Evolutionary conservation across 2,113 vertebrate species (phyloP), one percentile per base, ranked within the genome.

Genomic region (Otis tarda): DNA sequence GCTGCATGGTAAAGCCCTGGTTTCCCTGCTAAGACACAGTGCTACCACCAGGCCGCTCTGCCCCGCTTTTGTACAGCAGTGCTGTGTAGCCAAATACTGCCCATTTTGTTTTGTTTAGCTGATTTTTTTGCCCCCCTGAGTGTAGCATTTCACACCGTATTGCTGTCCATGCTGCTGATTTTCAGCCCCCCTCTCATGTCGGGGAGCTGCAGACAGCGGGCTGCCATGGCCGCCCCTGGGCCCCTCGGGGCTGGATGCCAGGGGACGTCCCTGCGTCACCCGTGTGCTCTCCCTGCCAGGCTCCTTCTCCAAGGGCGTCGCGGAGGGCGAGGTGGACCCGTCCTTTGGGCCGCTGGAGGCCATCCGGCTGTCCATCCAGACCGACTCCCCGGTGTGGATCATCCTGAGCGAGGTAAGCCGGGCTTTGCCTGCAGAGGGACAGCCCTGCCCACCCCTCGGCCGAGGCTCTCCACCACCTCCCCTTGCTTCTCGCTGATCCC

Each of bases 381-480:
- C 98, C 0, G 99, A 99, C 97, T 99, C 99, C 6, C 99, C 99
- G 0, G 99, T 99, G 83, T 99, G 99, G 99, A 99, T 99, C 95
- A 99, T 99, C 96, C 96, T 99, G 97, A 99, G 99, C 28, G 99
- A 99, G 99, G 99, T 99, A 95, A 95, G 78, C 8, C 0, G 0
- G 20, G 37, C 68, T 61, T 60, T 7, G 7, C 6, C 23, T 2
- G 43, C 87, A 8, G 33, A 8, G 17, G 57, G 45, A 12, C 4
- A 2, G 43, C 41, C 41, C 20, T 6, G 20, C 16, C 41, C 65
- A 16, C 23, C 27, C 16, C 31, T 7, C 4, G 1, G 11, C 68
- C 4, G 4, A 50, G 59, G 33, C 41, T n/a, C 41, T 41, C 33
- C 4, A 1, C 39, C 6, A 7, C 75, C 59, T 23, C 20, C 8